Evolutionary conservation across 2,888 invertebrate genomes (phyloP), one percentile per base, ranked within the genome.

Genomic region (Caenorhabditis panamensis): DNA sequence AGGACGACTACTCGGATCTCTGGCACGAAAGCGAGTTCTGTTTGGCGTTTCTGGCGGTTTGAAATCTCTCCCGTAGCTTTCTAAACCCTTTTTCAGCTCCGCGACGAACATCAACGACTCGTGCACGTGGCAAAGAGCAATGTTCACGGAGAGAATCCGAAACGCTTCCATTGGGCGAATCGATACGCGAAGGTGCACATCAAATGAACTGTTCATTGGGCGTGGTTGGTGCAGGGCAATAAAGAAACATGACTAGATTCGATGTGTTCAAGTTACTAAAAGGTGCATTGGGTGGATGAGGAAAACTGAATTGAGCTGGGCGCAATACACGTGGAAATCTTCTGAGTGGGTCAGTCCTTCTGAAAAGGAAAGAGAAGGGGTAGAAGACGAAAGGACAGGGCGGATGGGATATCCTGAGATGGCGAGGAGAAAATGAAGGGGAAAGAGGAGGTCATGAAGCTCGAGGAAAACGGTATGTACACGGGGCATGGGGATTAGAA

Each of bases 401-500:
- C 54, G 67, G 67, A 49, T 58, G 58, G 59, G 28, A 69, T 67
- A 53, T 72, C 73, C 73, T 76, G 76, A 76, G 76, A 76, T 76
- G 76, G 61, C 22, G 26, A 47, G 58, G 56, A 61, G 11, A 36
- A 16, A 31, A 31, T 24, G 51, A 51, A 61, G 6, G 26, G 24
- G 28, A 51, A 51, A 49, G 56, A 64, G 26, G 53, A 68, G 63
- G 76, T 76, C 76, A 76, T 76, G 76, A 76, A 76, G 76, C 76
- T 76, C 76, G 51, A 63, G 36, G 36, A 31, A 26, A 31, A 18
- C 16, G 5, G 24, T 44, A 41, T 61, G 26, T 44, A 61, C 61
- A 61, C 20, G 44, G 22, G 13, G 16, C 61, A 61, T 11, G 44
- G 22, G 13, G 16, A 8, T 79, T 79, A 89, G 73, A 89, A 88